Base-by-base conservation (phyloP, 2,888 invertebrate species). In the Drosophila austrosaltans region DNA sequence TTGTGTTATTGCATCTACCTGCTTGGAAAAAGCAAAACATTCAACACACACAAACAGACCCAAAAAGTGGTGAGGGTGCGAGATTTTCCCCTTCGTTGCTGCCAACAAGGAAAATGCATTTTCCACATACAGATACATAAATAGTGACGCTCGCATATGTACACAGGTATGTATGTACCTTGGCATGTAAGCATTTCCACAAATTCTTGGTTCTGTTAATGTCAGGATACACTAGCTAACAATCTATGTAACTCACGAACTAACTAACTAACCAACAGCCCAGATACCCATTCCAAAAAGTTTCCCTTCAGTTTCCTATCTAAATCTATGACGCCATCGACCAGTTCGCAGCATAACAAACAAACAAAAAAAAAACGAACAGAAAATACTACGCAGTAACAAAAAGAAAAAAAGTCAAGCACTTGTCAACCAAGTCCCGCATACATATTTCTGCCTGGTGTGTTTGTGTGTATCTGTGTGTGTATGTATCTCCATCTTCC, bases 341-440 rank as follows among this genome's bases (percentile, higher is more conserved):
- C 58, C 76, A 58, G 67, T 60, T 74, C 66, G 72, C 72, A 83
- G 69, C 78, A 81, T 82, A 77, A 77, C 68, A 81, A 76, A 71
- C 76, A 69, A 69, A 79, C 77, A 78, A 81, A 79, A 77, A 83
- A 82, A 72, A 56, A 36, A 36, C 53, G 64, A 53, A 42, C 53
- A 39, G 56, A 69, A 63, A 44, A 59, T 65, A 85, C 84, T 85
- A 86, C 84, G 84, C 84, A 85, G 84, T 85, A 74, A 48, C 48
- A 12, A 48, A 79, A 69, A 86, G 79, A 73, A 81, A 72, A 80
- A 77, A 82, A 76, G 72, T 82, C 82, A 73, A 78, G 75, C 81
- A 87, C 83, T 87, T 81, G 87, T 82, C 86, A 84, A 85, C 87
- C 79, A 72, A 87, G 82, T 73, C 79, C 78, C 77, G 70, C 76